Base-by-base conservation (phyloP, 2,888 invertebrate species). In the Ophion slaviceki region DNA sequence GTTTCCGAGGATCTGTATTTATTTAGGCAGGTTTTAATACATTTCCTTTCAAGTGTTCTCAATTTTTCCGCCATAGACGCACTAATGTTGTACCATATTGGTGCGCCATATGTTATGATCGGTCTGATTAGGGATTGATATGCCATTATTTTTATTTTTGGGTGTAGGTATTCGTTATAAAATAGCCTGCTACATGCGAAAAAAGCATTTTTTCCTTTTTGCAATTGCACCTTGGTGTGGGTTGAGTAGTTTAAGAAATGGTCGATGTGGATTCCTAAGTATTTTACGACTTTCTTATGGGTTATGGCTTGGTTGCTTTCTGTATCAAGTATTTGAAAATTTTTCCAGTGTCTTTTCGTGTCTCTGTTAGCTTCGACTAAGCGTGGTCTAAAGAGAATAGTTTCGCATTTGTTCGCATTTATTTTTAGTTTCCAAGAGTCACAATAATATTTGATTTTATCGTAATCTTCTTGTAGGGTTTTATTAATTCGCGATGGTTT, bases 381-480 rank as follows among this genome's bases (percentile, higher is more conserved):
- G 45, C 74, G 45, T 1, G 83, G 77, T 47, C 72, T 66, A 45
- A 87, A 87, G 0, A 87, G 28, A 14, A 87, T 87, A 0, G 86
- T 66, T 79, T 87, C 84, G n/a, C 87, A 87, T 59, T 87, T 87
- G 1, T 75, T 68, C 0, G 75, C 61, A 45, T 88, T 89, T 36
- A 87, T 86, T 83, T 86, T 89, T 10, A 88, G 47, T 85, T 88
- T 88, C 88, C 88, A 87, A 1, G 80, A 57, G 14, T 68, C 45
- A 20, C 81, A 87, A 72, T 82, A 88, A 28, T 20, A 24, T 80
- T 86, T 70, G 0, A 88, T 82, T 78, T 88, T 86, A 2, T 61
- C 17, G 40, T 76, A 88, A 2, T 82, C 10, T 10, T 67, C 59
- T 80, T 88, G 87, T 1, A 89, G 24, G 45, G 80, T 45, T 40